Base-by-base conservation (phyloP, 2,797 vertebrate genomes). In the Melanotaenia trifasciata region DNA sequence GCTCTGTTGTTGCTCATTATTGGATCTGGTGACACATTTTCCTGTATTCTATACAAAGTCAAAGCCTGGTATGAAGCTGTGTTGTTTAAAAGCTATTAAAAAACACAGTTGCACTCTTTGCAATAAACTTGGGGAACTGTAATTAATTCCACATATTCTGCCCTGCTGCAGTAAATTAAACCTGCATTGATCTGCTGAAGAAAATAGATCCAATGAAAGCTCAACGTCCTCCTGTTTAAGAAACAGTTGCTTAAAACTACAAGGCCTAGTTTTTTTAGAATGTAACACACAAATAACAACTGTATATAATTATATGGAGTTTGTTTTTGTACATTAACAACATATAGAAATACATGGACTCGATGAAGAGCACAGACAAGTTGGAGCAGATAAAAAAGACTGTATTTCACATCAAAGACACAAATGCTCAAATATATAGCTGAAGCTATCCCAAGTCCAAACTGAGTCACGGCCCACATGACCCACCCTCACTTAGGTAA, bases 41-140 rank as follows among this genome's bases (percentile, higher is more conserved):
- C 50, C 24, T 57, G 13, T 53, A 4, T 26, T 53, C 22, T 56
- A 1, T 0, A 1, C 0, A 0, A 38, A 0, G 38, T 7, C 32
- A 73, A 32, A n/a, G 3, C 22, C n/a, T 45, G 40, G 1, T 33
- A 47, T 14, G 28, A 26, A 35, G 9, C 3, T 61, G 9, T 9
- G 43, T 28, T 40, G 40, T 45, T 16, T 47, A 22, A 40, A 50
- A 67, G 36, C 18, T 47, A 8, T 50, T 40, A 38, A 47, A 63
- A 57, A 2, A 8, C 47, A 30, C 35, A 18, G 8, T 59, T 69
- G 24, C 30, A 33, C 14, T 58, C 36, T 67, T 50, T 67, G 24
- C 56, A 59, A 51, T 47, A 65, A n/a, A 58, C 3, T 20, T 36
- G 6, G 7, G 24, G 20, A 12, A 53, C 40, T 20, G 2, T 62